Evolutionary conservation across 2,113 vertebrate species (phyloP).

Genomic region (Chamaetylas fuelleborni): DNA sequence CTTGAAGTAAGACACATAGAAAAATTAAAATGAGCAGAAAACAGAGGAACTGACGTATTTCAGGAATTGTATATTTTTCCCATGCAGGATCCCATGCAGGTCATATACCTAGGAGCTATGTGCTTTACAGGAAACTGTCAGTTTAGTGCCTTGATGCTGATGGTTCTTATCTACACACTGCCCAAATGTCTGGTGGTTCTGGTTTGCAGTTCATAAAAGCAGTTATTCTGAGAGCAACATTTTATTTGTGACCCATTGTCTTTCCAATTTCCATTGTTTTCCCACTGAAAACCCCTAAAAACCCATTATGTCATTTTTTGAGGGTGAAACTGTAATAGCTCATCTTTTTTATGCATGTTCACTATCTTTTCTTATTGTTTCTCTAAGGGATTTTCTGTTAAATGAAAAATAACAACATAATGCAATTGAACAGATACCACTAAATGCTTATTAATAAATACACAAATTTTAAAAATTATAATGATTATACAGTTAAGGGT

Average conservation of each 20-base stretch:
- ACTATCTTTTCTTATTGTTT: neutral
- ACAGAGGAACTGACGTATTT: neutral
- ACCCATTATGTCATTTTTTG: neutral
- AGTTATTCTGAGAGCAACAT: neutral
- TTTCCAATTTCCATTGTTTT: neutral
- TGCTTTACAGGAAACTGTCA: neutral
- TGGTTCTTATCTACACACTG: neutral
- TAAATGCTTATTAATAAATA: neutral
- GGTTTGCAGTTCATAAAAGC: slow-evolving; percentile 38
- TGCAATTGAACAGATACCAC: neutral
- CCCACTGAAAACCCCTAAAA: neutral
- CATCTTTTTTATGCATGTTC: neutral
- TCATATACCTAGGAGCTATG: neutral
- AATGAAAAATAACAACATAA: neutral
- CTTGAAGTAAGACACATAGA: neutral
- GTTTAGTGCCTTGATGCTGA: neutral
- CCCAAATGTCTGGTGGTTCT: neutral
- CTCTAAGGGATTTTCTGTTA: neutral
- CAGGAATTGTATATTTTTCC: neutral
- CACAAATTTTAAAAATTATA: neutral
- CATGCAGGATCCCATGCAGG: neutral
- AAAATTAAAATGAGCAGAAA: neutral
- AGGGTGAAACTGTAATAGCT: neutral
- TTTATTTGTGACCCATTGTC: neutral
- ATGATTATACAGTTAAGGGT: neutral